A percentile compares a stretch with the other conserved stretches of the same genome.
Conservation (phyloP, 1,140 invertebrate species). For the Campodea augens region DNA sequence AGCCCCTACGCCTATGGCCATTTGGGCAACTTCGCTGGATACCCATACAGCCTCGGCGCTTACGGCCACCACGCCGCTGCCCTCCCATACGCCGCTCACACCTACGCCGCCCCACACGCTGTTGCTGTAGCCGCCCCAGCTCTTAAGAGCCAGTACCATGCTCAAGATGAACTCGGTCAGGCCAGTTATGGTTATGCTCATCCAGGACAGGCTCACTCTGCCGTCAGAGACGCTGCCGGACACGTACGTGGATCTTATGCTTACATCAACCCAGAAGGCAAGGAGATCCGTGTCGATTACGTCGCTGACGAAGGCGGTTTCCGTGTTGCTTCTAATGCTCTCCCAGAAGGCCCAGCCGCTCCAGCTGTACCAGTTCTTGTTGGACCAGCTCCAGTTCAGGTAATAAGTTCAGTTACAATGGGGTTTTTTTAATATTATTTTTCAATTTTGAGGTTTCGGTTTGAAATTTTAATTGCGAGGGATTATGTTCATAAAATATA, state of each 20-base stretch:
- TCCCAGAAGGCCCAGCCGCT: constrained; percentile 23
- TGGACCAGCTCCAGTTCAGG: constrained; percentile 15
- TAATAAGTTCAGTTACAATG: constrained; percentile 9
- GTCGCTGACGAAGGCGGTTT: constrained; percentile 29
- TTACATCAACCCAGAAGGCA: constrained; percentile 31
- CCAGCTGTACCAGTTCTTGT: constrained; percentile 16
- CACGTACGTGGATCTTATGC: constrained; percentile 33
- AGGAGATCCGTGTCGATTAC: constrained; percentile 30
- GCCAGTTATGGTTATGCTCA: constrained; percentile 33
- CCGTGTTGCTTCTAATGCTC: constrained; percentile 29
- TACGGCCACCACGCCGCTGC: constrained; percentile 11
- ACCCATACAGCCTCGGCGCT: no score
- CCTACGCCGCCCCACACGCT: constrained; percentile 23
- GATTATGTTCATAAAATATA: no score
- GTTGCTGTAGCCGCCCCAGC: constrained; percentile 24
- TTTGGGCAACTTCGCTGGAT: no score
- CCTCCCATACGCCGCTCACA: constrained; percentile 10
- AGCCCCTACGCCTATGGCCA: no score
- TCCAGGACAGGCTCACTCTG: constrained; percentile 30
- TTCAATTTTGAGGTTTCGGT: neutral
- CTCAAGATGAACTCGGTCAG: constrained; percentile 32
- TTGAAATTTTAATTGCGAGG: no score
- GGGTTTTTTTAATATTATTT: constrained; percentile 1
- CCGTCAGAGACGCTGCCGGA: constrained; percentile 29
- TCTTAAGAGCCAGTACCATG: constrained; percentile 27